A percentile compares a stretch with the other conserved stretches of the same genome.
Evolutionary conservation across 2,113 vertebrate genomes (phyloP).

Genomic region (Siniperca knerii): DNA sequence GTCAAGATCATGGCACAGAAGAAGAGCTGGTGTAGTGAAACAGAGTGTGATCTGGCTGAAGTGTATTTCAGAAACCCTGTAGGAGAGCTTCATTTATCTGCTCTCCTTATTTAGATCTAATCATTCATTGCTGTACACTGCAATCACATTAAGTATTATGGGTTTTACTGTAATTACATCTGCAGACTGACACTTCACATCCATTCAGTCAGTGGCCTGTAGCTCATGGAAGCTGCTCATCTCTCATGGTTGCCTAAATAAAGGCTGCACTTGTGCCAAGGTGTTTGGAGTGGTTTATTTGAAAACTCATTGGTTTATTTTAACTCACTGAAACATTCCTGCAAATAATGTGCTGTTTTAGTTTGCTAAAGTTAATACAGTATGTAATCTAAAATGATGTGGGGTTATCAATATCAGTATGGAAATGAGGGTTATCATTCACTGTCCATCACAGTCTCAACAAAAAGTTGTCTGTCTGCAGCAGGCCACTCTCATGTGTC

Average conservation of each 20-base stretch:
- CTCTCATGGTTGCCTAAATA: background rate
- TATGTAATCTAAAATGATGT: no score
- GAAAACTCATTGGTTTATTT: background rate
- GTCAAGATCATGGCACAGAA: slow-evolving; percentile 11
- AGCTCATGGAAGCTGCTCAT: background rate
- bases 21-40: slow-evolving; percentile 32
- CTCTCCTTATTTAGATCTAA: slow-evolving; percentile 9
- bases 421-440: background rate
- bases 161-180: slow-evolving; percentile 30
- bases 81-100: slow-evolving; percentile 33
- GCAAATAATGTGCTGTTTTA: background rate
- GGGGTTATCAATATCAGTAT: no score
- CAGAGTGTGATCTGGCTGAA: slow-evolving; percentile 14
- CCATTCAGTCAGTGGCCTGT: background rate
- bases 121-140: slow-evolving; percentile 4
- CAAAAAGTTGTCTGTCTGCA: background rate
- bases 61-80: slow-evolving; percentile 10
- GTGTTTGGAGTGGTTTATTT: background rate
- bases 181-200: slow-evolving; percentile 19
- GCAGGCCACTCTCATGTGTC: background rate
- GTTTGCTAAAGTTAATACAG: background rate
- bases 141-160: slow-evolving; percentile 26
- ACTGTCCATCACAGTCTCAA: background rate
- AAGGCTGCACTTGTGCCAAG: background rate
- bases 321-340: slow-evolving; percentile 1